These are phyloP conservation scores for Bolinopsis microptera DNA, from an alignment of 37 sponge, comb jelly and placozoan genomes.

Conservation along the genomic window DNA sequence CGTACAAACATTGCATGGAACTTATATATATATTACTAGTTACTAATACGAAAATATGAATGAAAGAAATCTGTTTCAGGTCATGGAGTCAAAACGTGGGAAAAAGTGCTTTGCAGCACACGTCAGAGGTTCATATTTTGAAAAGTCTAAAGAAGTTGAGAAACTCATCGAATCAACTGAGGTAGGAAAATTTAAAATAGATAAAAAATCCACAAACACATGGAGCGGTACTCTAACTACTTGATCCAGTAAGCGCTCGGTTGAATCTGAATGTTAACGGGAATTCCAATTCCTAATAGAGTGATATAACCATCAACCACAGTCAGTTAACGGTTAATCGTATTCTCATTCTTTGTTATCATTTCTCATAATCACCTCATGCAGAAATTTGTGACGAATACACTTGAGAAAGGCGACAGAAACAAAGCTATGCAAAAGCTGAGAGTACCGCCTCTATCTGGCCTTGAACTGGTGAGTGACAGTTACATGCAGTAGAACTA, in stretches of 20 bases:
- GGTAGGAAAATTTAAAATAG: not conserved
- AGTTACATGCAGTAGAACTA: not conserved
- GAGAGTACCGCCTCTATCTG: constrained; percentile 84
- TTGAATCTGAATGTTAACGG: too few relatives aligned
- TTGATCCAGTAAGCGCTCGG: too few relatives aligned
- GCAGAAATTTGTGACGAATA: constrained; percentile 72
- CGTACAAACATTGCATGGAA: too few relatives aligned
- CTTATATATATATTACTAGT: too few relatives aligned
- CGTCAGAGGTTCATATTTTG: constrained; percentile 69
- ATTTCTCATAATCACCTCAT: too few relatives aligned
- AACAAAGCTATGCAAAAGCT: constrained; percentile 86
- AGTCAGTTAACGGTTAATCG: too few relatives aligned
- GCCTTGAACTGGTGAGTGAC: constrained; percentile 15
- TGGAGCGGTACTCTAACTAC: too few relatives aligned
- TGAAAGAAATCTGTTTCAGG: constrained; percentile 1
- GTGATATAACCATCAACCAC: too few relatives aligned
- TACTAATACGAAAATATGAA: too few relatives aligned
- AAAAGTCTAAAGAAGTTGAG: constrained; percentile 68
- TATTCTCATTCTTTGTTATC: too few relatives aligned
- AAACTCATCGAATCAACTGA: constrained; percentile 73
- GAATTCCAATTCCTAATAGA: constrained; percentile 18
- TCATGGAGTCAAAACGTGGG: constrained; percentile 61
- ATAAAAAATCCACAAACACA: too few relatives aligned
- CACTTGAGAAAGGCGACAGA: constrained; percentile 80
- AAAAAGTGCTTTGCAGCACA: constrained; percentile 54